These are phyloP conservation scores for Serilophus lunatus DNA, from an alignment of 2,113 vertebrate species.

Conservation along the genomic window DNA sequence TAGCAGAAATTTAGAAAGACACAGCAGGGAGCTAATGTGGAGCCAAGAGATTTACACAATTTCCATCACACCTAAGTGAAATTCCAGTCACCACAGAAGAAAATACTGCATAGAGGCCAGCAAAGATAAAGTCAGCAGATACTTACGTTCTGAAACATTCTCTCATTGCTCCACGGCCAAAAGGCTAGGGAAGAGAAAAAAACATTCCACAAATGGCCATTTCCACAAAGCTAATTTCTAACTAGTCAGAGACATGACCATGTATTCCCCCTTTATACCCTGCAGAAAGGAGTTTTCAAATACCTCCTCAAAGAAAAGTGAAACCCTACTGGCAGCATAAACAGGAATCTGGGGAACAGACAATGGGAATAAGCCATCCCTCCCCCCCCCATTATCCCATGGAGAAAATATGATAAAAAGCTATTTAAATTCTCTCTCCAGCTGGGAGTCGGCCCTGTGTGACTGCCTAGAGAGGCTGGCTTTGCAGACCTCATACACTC, in stretches of 20 bases:
- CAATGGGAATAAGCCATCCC: background rate
- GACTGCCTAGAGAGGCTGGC: background rate
- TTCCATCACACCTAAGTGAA: background rate
- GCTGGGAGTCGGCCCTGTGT: background rate
- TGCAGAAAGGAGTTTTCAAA: background rate
- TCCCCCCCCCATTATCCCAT: background rate
- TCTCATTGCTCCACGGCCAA: slow-evolving; percentile 94
- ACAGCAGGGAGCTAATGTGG: background rate
- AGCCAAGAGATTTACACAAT: fast-evolving
- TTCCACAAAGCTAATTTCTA: background rate
- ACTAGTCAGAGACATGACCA: background rate
- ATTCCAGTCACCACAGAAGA: background rate
- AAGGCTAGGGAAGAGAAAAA: slow-evolving; percentile 78
- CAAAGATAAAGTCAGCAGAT: background rate
- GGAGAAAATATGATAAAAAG: background rate
- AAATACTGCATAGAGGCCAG: background rate
- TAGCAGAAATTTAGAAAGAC: background rate
- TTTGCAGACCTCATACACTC: background rate
- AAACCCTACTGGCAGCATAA: background rate
- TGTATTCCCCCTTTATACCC: background rate
- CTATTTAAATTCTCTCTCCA: background rate
- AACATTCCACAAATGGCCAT: too few species aligned
- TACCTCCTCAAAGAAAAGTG: background rate
- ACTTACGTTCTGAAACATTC: slow-evolving; percentile 98
- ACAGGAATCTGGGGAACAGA: background rate